Evolutionary conservation across 2,797 vertebrate species (phyloP), one percentile per base, ranked within the genome.

Genomic region (Saxicola maurus): DNA sequence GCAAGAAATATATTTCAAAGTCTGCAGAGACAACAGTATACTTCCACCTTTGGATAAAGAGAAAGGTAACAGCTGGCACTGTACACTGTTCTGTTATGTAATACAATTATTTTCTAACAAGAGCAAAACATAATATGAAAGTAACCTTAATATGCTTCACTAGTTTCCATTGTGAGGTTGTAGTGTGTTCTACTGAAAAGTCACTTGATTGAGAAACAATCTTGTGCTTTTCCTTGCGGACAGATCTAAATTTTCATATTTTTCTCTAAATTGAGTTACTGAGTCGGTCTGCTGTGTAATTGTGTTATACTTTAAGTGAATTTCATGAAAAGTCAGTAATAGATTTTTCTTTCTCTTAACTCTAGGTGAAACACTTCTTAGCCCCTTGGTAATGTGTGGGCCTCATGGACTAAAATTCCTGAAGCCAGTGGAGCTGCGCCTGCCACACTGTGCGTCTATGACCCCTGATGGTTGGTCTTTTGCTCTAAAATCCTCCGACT

Each of bases 401-500:
- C 99, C 99, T 95, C 99, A 99, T 57, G 99, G 99, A 96, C 98
- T 99, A 93, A 99, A 99, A 98, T 99, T 99, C 97, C 97, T 98
- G 98, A 99, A 99, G 97, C 99, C 99, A 0, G 99, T 99, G 98
- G 99, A 99, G 98, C 99, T 99, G 38, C 99, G 99, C 97, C 96
- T 99, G 92, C 99, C 99, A 98, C 99, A 99, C 95, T 99, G 99
- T 99, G 99, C 99, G 98, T 99, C 99, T 97, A 99, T 99, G 99
- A 99, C 99, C 98, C 99, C 99, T 98, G 99, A 99, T 98, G 99
- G 99, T 99, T 99, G 99, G 99, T 99, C 99, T 99, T 99, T 99
- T 99, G 99, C 99, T 99, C 99, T 99, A 99, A 99, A 99, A 99
- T 99, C 99, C 98, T 99, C 99, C 98, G 99, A 99, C 99, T 99